These are phyloP conservation scores for Syngnathus typhle DNA, from an alignment of 2,113 vertebrate species.

Conservation along the genomic window DNA sequence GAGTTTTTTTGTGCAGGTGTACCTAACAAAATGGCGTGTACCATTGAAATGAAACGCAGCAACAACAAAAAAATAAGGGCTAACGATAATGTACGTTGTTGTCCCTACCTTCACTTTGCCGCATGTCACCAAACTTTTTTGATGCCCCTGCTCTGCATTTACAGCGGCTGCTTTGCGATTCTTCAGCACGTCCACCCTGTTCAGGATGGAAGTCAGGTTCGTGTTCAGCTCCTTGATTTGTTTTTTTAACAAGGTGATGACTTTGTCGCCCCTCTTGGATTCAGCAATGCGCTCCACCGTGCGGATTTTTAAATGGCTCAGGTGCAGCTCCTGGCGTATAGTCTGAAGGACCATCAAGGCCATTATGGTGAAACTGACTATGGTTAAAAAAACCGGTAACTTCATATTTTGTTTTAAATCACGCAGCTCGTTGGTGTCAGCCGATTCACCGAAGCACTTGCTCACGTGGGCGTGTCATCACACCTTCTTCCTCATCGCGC, in stretches of 20 bases:
- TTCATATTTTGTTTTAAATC: constrained; percentile 42
- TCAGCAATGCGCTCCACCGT: neutral
- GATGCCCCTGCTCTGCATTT: accelerated
- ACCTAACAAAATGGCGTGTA: neutral
- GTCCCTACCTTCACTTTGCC: constrained; percentile 44
- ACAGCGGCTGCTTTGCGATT: neutral
- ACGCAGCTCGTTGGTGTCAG: neutral
- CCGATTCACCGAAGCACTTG: constrained; percentile 31
- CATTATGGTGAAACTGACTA: constrained; percentile 33
- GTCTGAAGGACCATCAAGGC: constrained; percentile 35
- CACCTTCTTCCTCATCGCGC: constrained; percentile 1
- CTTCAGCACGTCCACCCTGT: constrained; percentile 17
- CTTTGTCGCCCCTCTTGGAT: constrained; percentile 44
- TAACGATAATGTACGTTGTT: neutral
- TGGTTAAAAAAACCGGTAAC: neutral
- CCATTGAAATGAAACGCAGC: neutral
- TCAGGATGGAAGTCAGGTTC: neutral
- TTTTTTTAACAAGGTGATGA: constrained; percentile 27
- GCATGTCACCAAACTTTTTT: constrained; percentile 38
- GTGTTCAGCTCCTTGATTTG: constrained; percentile 25
- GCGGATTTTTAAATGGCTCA: constrained; percentile 9
- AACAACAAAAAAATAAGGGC: too few relatives aligned
- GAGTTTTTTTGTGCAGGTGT: neutral
- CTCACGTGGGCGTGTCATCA: constrained; percentile 22
- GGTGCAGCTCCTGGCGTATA: constrained; percentile 49